Evolutionary conservation across 2,113 vertebrate species (phyloP), one percentile per base, ranked within the genome.

Genomic region (Varanus komodoensis): DNA sequence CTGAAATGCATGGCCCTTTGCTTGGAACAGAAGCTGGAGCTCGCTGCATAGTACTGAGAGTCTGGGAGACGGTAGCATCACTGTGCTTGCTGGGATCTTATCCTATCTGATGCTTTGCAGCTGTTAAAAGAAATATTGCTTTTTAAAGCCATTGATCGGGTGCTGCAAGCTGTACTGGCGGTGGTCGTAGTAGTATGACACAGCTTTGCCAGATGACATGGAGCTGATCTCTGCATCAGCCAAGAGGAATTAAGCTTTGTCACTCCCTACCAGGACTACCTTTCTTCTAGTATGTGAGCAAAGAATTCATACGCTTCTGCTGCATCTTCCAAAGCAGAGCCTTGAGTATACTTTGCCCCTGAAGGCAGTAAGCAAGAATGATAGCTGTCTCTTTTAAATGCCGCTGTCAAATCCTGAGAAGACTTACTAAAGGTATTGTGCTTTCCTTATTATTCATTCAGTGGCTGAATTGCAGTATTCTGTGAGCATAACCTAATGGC

Each of bases 361-460:
- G 96, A 88, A 93, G 93, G 96, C 97, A 96, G 97, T 95, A 94
- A 93, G 97, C 96, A 95, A 98, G 97, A 97, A 99, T 99, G 99
- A 99, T 99, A 97, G 99, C 99, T 92, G 99, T 99, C 97, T 99
- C 99, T 95, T 99, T 99, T 93, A 99, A 99, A 98, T 99, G 99
- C 97, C 98, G 99, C 93, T 99, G 99, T 97, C 99, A 99, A 86
- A 99, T 99, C 96, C 98, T 99, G 97, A 98, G 98, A 97, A 98
- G 98, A 96, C 98, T 98, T 94, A 97, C 98, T 78, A 99, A 99
- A 99, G 99, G 99, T 99, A 99, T 95, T 1, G 95, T 96, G 93
- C 90, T 96, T 96, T 96, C 92, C 95, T 96, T 96, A 86, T 94
- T 93, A 32, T 93, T 96, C 92, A 15, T 92, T 86, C 89, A 1